A percentile compares a stretch with the other conserved stretches of the same genome.
Evolutionary conservation across 2,113 vertebrate genomes (phyloP).

Genomic region (Poecile atricapillus): DNA sequence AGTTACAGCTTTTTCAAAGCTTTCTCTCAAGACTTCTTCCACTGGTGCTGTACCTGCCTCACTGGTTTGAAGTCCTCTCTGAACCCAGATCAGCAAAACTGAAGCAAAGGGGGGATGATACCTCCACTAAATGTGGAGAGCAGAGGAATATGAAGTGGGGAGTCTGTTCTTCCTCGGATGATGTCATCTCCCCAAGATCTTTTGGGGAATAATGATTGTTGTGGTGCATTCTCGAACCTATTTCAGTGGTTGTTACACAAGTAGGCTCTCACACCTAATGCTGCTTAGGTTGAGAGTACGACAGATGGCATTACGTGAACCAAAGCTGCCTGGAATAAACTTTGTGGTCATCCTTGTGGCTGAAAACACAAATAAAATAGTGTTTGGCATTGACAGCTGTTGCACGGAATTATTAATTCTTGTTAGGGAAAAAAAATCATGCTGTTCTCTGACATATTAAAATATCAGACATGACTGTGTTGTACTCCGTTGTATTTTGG

Average conservation of each 20-base stretch:
- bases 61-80: neutral
- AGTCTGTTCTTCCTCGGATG: neutral
- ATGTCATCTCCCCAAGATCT: neutral
- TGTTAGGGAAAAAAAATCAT: neutral
- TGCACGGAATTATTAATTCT: neutral
- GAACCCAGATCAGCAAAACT: neutral
- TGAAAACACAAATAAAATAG: neutral
- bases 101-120: neutral
- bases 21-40: neutral
- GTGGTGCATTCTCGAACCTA: neutral
- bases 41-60: neutral
- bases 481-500: neutral
- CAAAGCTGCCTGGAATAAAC: neutral
- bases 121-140: neutral
- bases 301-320: neutral
- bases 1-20: neutral
- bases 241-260: neutral
- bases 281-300: neutral
- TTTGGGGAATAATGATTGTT: neutral
- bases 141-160: neutral
- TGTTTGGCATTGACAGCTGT: neutral
- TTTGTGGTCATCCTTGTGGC: neutral
- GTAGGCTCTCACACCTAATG: neutral
- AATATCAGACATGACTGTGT: neutral
- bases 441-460: neutral